Percentiles rank a stretch among this genome's conserved stretches.
These are phyloP conservation scores for Synanthedon tipuliformis DNA, from an alignment of 2,888 invertebrate genomes.

Conservation along the genomic window DNA sequence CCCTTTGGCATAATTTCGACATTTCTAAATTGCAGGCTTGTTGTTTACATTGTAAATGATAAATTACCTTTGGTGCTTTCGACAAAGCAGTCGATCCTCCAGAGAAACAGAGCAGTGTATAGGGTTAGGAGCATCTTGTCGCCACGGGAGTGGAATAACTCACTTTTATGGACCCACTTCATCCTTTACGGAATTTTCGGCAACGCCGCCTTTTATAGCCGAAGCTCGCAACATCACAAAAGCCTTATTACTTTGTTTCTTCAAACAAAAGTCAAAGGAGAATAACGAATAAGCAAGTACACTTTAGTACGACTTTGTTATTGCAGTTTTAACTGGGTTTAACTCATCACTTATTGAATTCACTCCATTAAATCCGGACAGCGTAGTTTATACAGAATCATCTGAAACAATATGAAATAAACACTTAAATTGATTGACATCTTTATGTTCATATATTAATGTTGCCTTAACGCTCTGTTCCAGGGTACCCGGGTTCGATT, in stretches of 20 bases:
- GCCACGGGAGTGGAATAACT: conserved; percentile 30
- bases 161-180: conserved; percentile 50
- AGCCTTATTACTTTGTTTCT: conserved; percentile 3
- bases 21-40: background rate
- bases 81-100: conserved; percentile 57
- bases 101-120: conserved; percentile 49
- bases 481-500: too few species aligned
- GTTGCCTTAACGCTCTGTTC: too few species aligned
- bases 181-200: conserved; percentile 45
- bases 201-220: conserved; percentile 39
- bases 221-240: conserved; percentile 51
- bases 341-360: background rate
- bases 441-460: too few species aligned
- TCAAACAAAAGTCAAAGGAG: conserved; percentile 10
- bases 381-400: background rate
- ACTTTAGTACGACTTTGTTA: conserved; percentile 9
- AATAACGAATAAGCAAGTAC: conserved; percentile 18
- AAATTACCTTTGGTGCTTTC: conserved; percentile 60
- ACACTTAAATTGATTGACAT: too few species aligned
- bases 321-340: background rate
- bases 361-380: background rate
- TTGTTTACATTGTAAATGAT: background rate
- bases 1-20: background rate
- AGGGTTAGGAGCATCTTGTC: conserved; percentile 56
- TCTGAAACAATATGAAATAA: background rate